Percentiles rank a stretch among this genome's conserved stretches.
phyloP scores from a whole-genome alignment of 1,140 invertebrate genomes.

The Bombus balteatus region DNA sequence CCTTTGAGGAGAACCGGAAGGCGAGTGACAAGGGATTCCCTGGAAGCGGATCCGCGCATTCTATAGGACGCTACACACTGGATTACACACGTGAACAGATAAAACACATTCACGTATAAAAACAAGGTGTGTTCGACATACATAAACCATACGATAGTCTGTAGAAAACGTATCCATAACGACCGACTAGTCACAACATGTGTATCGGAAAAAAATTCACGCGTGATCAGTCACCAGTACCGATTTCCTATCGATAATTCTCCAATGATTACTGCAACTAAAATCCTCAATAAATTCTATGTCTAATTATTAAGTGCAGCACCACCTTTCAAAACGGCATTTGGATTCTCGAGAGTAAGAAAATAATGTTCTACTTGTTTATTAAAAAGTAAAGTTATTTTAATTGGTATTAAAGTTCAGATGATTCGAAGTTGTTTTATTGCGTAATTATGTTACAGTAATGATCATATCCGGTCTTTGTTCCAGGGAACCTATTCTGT shows the following conservation, averaged over 20 bases:
- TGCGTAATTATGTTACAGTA: neutral
- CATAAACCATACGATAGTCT: conserved; percentile 38
- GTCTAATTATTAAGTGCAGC: neutral
- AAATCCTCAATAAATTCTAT: neutral
- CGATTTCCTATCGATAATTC: conserved; percentile 39
- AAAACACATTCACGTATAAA: conserved; percentile 31
- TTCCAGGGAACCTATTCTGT: neutral
- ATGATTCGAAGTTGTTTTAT: neutral
- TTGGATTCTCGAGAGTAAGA: neutral
- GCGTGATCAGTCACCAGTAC: conserved; percentile 63
- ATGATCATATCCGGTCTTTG: conserved; percentile 14
- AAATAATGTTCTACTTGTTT: neutral
- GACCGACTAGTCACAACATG: conserved; percentile 70
- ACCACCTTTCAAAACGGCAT: neutral
- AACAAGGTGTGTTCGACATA: conserved; percentile 51
- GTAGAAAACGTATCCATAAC: conserved; percentile 71
- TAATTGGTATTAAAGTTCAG: neutral
- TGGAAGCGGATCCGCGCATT: conserved; percentile 41
- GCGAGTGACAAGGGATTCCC: conserved; percentile 53
- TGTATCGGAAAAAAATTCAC: conserved; percentile 39
- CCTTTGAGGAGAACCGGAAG: conserved; percentile 63
- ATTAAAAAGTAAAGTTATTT: neutral
- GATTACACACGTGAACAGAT: conserved; percentile 24
- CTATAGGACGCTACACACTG: conserved; percentile 45
- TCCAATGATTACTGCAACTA: neutral